Evolutionary conservation across 2,113 vertebrate genomes (phyloP).

Genomic region (Spilogale gracilis): DNA sequence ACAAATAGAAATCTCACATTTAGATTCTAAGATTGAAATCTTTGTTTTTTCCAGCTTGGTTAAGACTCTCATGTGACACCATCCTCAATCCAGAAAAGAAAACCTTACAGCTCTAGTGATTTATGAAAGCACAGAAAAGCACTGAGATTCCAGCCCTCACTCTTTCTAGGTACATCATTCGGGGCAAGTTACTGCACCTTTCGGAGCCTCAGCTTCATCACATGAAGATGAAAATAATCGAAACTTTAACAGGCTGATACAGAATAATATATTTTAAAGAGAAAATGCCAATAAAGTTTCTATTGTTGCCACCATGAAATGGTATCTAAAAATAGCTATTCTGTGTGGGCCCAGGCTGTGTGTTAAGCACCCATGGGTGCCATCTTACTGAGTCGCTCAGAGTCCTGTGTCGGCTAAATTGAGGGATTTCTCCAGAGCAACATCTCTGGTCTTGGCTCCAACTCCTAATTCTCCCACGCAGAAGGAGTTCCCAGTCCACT

Average conservation of each 20-base stretch:
- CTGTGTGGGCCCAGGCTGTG: not conserved
- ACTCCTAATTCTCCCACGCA: not conserved
- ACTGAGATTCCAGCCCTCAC: not conserved
- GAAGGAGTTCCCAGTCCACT: not conserved
- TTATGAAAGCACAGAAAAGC: not conserved
- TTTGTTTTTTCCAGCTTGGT: not conserved
- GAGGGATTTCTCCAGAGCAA: not conserved
- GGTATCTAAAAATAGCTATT: not conserved
- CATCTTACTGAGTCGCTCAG: not conserved
- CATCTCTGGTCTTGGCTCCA: not conserved
- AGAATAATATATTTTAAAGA: not conserved
- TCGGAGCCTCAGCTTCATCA: not conserved
- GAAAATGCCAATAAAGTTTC: not conserved
- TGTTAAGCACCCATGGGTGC: accelerated
- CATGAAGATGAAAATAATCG: not conserved
- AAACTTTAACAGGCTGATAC: no score
- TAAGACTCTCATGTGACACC: not conserved
- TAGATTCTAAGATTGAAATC: not conserved
- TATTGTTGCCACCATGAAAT: not conserved
- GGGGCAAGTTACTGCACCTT: not conserved
- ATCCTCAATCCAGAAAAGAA: not conserved
- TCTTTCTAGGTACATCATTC: not conserved
- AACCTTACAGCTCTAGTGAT: not conserved
- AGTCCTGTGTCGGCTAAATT: not conserved
- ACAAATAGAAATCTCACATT: not conserved